Conservation (phyloP, 2,113 vertebrate genomes). For the Equus quagga region DNA sequence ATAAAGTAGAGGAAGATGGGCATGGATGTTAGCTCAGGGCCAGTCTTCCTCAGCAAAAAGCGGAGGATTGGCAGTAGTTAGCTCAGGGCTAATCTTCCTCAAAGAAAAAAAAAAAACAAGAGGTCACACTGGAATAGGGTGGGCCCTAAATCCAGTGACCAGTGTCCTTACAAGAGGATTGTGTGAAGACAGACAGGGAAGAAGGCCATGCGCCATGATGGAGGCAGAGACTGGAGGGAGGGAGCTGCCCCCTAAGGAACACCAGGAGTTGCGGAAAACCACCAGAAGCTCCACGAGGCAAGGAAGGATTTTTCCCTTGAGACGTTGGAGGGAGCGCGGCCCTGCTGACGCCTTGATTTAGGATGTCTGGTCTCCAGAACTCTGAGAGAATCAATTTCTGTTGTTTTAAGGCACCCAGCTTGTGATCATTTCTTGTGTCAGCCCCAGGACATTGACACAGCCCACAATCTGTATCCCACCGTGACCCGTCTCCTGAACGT, state of each 20-base stretch:
- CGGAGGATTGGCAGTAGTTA: too few species aligned
- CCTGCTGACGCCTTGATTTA: neutral
- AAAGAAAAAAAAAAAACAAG: too few species aligned
- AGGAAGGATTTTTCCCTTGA: neutral
- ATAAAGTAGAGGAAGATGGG: too few species aligned
- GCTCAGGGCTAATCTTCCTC: too few species aligned
- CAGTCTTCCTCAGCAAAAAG: too few species aligned
- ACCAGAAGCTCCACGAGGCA: neutral
- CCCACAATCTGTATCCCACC: fast-evolving
- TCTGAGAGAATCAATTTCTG: neutral
- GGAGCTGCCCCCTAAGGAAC: fast-evolving
- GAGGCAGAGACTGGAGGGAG: fast-evolving
- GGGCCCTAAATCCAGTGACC: neutral
- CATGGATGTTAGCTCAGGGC: too few species aligned
- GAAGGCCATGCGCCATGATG: fast-evolving
- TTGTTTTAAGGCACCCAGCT: neutral
- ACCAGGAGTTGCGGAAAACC: fast-evolving
- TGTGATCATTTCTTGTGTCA: neutral
- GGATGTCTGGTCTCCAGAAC: neutral
- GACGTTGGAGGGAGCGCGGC: neutral
- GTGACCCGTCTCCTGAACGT: fast-evolving
- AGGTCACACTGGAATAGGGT: neutral
- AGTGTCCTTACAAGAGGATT: neutral
- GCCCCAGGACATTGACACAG: neutral
- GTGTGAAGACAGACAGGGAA: fast-evolving